Evolutionary conservation across 2,888 invertebrate genomes (phyloP).

Genomic region (Myathropa florea): DNA sequence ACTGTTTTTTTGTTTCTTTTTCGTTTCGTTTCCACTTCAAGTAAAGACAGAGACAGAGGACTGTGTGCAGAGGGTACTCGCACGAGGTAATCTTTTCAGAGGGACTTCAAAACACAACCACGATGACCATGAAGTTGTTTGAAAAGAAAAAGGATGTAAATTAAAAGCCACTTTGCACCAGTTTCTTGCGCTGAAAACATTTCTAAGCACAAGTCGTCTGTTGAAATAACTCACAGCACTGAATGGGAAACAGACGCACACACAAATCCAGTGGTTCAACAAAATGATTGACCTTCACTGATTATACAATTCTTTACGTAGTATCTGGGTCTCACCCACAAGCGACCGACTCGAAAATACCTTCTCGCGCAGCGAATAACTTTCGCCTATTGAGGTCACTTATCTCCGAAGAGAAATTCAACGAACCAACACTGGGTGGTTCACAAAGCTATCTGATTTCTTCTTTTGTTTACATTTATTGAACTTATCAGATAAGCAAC

Average conservation of each 20-base stretch:
- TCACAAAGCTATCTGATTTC: not conserved
- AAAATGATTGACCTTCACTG: not conserved
- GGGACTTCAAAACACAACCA: not conserved
- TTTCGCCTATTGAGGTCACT: slow-evolving; percentile 1
- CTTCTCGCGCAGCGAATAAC: not conserved
- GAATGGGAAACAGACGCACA: not conserved
- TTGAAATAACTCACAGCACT: not conserved
- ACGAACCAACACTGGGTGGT: not conserved
- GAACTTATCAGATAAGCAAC: slow-evolving; percentile 9
- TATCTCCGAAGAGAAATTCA: slow-evolving; percentile 6
- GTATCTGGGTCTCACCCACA: not conserved
- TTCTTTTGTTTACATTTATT: slow-evolving; percentile 15
- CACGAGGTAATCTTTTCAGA: not conserved
- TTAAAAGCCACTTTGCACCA: not conserved
- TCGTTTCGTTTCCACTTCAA: not conserved
- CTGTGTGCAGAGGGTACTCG: not conserved
- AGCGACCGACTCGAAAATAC: not conserved
- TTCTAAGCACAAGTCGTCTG: not conserved
- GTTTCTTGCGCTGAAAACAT: not conserved
- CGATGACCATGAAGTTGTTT: not conserved
- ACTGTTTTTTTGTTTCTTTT: not conserved
- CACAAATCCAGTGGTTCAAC: not conserved
- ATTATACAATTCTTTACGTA: slow-evolving; percentile 25
- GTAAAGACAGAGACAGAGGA: not conserved
- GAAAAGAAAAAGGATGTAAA: not conserved